These are phyloP conservation scores for Drosophila bipectinata DNA, from an alignment of 1,140 invertebrate species.

Conservation along the genomic window DNA sequence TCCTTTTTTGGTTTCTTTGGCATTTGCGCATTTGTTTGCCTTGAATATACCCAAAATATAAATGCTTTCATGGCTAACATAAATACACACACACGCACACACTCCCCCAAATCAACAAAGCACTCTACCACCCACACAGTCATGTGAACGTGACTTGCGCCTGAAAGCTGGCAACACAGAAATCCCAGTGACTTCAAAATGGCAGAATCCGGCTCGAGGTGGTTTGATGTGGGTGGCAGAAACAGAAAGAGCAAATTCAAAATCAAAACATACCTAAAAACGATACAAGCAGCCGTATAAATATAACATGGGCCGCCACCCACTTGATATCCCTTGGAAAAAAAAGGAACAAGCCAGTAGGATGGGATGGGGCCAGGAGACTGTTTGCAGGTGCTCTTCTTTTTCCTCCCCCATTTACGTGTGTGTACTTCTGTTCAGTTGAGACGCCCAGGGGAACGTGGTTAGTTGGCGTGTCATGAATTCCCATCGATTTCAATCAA, in stretches of 20 bases:
- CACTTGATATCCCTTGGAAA: slow-evolving; percentile 1
- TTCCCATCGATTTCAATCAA: slow-evolving; percentile 40
- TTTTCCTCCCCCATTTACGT: background rate
- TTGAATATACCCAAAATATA: slow-evolving; percentile 63
- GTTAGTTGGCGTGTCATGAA: slow-evolving; percentile 15
- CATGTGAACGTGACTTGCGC: slow-evolving; percentile 65
- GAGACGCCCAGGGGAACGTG: slow-evolving; percentile 15
- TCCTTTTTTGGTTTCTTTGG: slow-evolving; percentile 40
- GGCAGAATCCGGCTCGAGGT: slow-evolving; percentile 22
- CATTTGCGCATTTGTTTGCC: slow-evolving; percentile 65
- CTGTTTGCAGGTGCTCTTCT: slow-evolving; percentile 35
- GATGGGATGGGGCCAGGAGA: background rate
- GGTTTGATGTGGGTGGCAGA: background rate
- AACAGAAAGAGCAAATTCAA: slow-evolving; percentile 47
- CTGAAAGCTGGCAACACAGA: slow-evolving; percentile 62
- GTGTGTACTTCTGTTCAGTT: background rate
- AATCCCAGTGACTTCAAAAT: slow-evolving; percentile 65
- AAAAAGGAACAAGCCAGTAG: slow-evolving; percentile 7
- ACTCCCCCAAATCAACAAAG: slow-evolving; percentile 2
- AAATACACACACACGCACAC: slow-evolving; percentile 12
- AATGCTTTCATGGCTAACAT: slow-evolving; percentile 64
- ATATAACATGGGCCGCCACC: slow-evolving; percentile 40
- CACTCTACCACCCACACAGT: background rate
- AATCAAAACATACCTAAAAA: slow-evolving; percentile 76
- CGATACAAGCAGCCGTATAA: slow-evolving; percentile 66